phyloP scores from a whole-genome alignment of 1,140 invertebrate species.

The Drosophila leontia region DNA sequence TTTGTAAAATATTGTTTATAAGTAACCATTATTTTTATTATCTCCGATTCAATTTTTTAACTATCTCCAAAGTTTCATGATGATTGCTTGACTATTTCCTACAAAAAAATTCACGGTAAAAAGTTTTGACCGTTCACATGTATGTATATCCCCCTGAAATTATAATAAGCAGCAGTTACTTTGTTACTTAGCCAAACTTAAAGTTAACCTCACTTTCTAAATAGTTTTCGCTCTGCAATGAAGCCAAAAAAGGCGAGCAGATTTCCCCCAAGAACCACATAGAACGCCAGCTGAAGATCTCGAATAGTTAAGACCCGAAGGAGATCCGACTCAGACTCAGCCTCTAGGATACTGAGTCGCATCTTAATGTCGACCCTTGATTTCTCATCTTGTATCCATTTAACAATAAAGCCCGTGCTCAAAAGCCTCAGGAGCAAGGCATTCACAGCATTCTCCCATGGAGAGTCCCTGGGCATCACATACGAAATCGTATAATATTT shows the following conservation, averaged over 20 bases:
- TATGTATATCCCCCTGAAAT: too few relatives aligned
- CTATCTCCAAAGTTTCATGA: too few relatives aligned
- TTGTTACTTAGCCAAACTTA: too few relatives aligned
- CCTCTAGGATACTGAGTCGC: constrained; percentile 21
- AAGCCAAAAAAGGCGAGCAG: constrained; percentile 47
- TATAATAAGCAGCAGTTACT: too few relatives aligned
- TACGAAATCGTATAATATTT: constrained; percentile 83
- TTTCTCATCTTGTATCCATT: constrained; percentile 74
- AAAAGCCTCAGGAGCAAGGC: constrained; percentile 61
- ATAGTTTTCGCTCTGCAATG: constrained; percentile 33
- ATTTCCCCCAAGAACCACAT: constrained; percentile 71
- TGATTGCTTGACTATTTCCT: too few relatives aligned
- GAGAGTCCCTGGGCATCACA: constrained; percentile 72
- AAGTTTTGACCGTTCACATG: too few relatives aligned
- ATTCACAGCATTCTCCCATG: constrained; percentile 75
- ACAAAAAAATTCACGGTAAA: too few relatives aligned
- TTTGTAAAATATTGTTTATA: too few relatives aligned
- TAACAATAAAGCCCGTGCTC: constrained; percentile 67
- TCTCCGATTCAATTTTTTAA: too few relatives aligned
- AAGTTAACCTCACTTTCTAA: too few relatives aligned
- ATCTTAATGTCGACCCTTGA: constrained; percentile 40
- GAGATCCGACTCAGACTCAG: constrained; percentile 26
- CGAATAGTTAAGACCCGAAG: constrained; percentile 66
- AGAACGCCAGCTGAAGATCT: constrained; percentile 78
- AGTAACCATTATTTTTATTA: too few relatives aligned